phyloP scores from a whole-genome alignment of 2,113 vertebrate genomes.

The Hystrix cristata region DNA sequence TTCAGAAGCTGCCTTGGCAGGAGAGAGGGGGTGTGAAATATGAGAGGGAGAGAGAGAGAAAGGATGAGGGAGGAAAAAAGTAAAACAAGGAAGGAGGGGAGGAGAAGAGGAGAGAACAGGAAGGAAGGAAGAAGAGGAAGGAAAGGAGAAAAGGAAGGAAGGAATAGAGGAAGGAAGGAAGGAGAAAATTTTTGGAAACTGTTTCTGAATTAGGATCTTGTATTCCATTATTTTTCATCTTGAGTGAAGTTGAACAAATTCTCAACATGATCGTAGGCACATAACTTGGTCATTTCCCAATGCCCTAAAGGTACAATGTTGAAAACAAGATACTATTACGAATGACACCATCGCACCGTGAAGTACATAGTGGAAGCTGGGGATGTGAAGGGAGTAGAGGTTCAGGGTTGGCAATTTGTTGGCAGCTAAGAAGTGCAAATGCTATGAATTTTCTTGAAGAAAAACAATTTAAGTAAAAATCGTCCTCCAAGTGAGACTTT shows the following conservation, averaged over 20 bases:
- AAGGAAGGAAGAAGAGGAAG: accelerated
- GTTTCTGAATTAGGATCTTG: background rate
- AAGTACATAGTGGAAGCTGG: background rate
- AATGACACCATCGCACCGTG: background rate
- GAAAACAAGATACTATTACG: background rate
- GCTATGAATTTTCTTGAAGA: background rate
- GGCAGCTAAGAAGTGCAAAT: background rate
- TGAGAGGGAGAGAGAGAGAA: background rate
- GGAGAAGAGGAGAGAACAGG: accelerated
- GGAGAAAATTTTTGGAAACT: background rate
- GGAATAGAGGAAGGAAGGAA: background rate
- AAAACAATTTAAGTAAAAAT: conserved; percentile 35
- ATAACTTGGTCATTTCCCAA: background rate
- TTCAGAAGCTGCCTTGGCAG: background rate
- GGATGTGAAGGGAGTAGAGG: accelerated
- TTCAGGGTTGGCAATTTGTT: background rate
- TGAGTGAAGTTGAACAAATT: background rate
- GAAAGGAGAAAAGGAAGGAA: accelerated
- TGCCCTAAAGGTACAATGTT: background rate
- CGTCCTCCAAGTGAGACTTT: background rate
- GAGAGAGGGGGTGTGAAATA: accelerated
- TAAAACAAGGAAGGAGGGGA: accelerated
- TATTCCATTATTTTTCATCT: background rate
- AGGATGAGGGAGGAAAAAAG: accelerated
- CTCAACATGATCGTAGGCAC: background rate